Evolutionary conservation across 23 tunicate genomes (phyloP), one percentile per base, ranked within the genome.

Genomic region (Halocynthia aurantium): DNA sequence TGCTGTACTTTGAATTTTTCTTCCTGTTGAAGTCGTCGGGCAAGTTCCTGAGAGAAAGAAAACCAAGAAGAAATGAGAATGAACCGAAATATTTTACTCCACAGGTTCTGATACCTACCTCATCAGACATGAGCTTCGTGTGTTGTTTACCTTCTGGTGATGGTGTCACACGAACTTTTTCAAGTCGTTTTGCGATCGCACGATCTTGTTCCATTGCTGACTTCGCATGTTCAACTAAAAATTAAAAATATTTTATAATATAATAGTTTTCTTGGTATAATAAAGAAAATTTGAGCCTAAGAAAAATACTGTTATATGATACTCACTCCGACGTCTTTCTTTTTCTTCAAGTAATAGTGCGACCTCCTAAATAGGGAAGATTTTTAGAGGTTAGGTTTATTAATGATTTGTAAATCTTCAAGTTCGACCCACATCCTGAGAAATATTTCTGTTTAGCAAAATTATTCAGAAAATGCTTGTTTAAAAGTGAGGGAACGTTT

Each of bases 341-440:
- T 82, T 78, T 72, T 88, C 95, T 58, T 19, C 81, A 49, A 88
- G 31, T 76, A 71, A 71, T 56, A 73, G 7, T 15, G 95, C 95
- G 7, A 79, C 55, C 75, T 88, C 95, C 95, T 88, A 62, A 11
- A 82, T 64, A 84, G 51, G 7, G 5, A 21, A 68, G 22, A 19
- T 15, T 68, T n/a, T 18, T 58, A 58, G 15, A 1, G 4, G n/a
- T 1, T 58, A 13, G 63, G 44, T 9, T 73, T 8, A 8, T 19
- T 21, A 21, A 15, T 5, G 0, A 76, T 7, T 13, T 17, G 66
- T 61, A 57, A 15, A 60, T n/a, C n/a, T 15, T 60, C 1, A 15
- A 60, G 64, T 15, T 31, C 44, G 44, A 31, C 44, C 44, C 44
- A 31, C 1, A 31, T 31, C 44, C 4, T 31, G 44, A 31, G 44